Percentiles rank a stretch among this genome's conserved stretches.
These are phyloP conservation scores for Pyrrhia umbra DNA, from an alignment of 2,888 invertebrate genomes.

Conservation along the genomic window DNA sequence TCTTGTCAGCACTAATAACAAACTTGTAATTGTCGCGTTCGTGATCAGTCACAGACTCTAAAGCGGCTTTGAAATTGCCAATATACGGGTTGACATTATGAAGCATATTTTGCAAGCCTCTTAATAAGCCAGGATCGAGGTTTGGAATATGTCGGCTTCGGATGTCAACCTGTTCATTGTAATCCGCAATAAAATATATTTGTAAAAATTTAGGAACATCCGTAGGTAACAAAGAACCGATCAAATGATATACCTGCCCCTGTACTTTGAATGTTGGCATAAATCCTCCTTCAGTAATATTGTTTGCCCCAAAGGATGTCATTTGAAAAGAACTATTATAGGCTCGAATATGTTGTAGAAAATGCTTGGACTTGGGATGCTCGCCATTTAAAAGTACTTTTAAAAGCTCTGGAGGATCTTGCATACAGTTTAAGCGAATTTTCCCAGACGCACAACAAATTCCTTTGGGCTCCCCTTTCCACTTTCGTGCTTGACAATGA, in stretches of 20 bases:
- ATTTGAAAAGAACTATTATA: conserved; percentile 19
- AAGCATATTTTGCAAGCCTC: no score
- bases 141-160: no score
- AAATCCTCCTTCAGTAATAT: neutral
- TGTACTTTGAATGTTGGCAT: no score
- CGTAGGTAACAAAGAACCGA: no score
- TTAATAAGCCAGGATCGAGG: no score
- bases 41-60: no score
- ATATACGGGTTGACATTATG: neutral
- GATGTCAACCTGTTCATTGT: no score
- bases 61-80: neutral
- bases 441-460: neutral
- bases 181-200: no score
- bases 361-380: conserved; percentile 14
- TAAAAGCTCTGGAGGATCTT: neutral
- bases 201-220: no score
- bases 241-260: no score
- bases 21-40: neutral
- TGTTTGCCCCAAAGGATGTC: conserved; percentile 14
- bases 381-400: conserved; percentile 1
- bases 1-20: neutral
- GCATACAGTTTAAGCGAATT: neutral
- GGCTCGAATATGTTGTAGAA: neutral
- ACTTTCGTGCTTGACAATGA: neutral
- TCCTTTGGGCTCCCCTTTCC: neutral